Conservation (phyloP, 2,113 vertebrate species). For the Paracanthobrama guichenoti region DNA sequence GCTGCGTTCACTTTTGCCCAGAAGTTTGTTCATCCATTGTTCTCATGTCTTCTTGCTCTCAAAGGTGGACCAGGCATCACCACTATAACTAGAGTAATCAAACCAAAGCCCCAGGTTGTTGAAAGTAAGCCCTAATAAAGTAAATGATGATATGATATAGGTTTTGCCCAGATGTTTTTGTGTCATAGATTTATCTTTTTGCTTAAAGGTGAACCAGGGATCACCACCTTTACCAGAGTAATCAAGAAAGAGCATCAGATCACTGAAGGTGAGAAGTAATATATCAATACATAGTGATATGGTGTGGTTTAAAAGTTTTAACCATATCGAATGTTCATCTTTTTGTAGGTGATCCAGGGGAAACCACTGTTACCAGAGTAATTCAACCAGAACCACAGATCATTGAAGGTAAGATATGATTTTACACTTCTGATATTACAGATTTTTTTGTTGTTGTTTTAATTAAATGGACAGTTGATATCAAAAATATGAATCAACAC, state of each 20-base stretch:
- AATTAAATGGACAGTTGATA: no score
- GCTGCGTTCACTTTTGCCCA: background rate
- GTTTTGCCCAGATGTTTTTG: background rate
- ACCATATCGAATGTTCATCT: constrained; percentile 40
- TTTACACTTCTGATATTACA: background rate
- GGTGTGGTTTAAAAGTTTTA: background rate
- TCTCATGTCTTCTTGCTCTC: constrained; percentile 62
- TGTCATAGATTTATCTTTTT: background rate
- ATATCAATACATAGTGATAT: background rate
- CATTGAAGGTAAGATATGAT: constrained; percentile 16
- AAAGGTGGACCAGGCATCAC: constrained; percentile 67
- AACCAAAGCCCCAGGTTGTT: constrained; percentile 70
- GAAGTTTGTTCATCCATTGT: constrained; percentile 62
- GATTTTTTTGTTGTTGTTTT: background rate
- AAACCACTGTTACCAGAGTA: constrained; percentile 3
- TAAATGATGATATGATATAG: background rate
- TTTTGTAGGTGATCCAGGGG: constrained; percentile 37
- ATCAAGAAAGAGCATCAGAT: constrained; percentile 19
- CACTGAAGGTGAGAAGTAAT: background rate
- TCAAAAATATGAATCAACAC: no score
- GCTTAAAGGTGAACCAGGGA: background rate
- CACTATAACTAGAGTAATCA: constrained; percentile 71
- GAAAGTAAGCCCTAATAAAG: constrained; percentile 44
- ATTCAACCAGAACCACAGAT: constrained; percentile 14
- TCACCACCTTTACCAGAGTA: constrained; percentile 24